These are phyloP conservation scores for Tachycineta bicolor DNA, from an alignment of 2,113 vertebrate species.

Conservation along the genomic window DNA sequence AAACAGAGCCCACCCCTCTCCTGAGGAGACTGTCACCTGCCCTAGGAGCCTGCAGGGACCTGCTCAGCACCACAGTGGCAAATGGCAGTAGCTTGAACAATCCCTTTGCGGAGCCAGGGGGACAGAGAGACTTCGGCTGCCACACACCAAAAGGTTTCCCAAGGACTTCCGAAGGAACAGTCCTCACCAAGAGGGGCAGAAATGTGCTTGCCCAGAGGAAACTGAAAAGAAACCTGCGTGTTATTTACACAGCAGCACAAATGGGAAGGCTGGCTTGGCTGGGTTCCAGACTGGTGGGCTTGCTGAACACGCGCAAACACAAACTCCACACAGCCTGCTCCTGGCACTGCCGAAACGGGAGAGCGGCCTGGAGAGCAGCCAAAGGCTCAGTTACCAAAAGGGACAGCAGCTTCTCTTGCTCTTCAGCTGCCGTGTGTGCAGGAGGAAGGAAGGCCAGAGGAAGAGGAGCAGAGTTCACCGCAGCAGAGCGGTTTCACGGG, in stretches of 20 bases:
- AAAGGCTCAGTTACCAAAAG: background rate
- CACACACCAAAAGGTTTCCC: background rate
- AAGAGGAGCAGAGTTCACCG: background rate
- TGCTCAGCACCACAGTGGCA: background rate
- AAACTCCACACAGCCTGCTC: background rate
- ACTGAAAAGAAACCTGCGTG: background rate
- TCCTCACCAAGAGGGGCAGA: background rate
- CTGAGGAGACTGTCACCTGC: background rate
- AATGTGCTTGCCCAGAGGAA: background rate
- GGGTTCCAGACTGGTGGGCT: background rate
- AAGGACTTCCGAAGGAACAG: background rate
- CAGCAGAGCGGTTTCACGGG: background rate
- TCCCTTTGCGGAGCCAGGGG: background rate
- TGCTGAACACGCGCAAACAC: background rate
- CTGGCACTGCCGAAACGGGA: background rate
- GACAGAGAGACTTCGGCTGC: fast-evolving
- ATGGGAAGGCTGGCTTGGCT: background rate
- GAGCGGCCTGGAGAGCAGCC: fast-evolving
- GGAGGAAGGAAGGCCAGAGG: background rate
- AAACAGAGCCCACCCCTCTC: background rate
- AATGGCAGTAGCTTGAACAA: background rate
- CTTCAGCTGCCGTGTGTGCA: too few species aligned
- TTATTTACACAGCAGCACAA: background rate
- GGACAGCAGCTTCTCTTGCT: background rate
- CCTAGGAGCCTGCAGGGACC: background rate